Evolutionary conservation across 2,888 invertebrate genomes (phyloP), one percentile per base, ranked within the genome.

Genomic region (Euspilapteryx auroguttella): DNA sequence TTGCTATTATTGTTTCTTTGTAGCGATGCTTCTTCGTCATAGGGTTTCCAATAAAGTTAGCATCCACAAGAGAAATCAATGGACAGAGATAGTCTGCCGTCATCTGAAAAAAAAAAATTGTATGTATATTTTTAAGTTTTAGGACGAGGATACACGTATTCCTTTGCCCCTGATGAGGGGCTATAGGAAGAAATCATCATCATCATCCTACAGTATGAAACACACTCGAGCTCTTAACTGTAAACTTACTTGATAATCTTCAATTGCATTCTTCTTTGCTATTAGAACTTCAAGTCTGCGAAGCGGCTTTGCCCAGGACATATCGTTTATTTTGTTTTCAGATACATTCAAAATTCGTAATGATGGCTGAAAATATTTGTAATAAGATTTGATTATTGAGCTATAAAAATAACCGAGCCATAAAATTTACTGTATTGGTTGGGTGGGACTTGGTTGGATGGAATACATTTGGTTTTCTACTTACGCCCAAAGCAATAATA

Each of bases 1-100:
- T 78, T 2, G 82, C 82, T 28, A 85, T 83, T 7, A 87, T 57
- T 31, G 79, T 81, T 53, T 87, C 86, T 40, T 81, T 79, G 44
- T 85, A 88, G 31, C 83, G 76, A 42, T 80, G 81, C 36, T 73
- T 68, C 39, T 69, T 79, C 1, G 78, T 73, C 39, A 87, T 79
- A 1, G 85, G 83, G 50, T 87, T 87, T 1, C 80, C 83, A 23
- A 52, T 56, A 30, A 87, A 78, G 36, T 75, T 79, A 1, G 79
- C 55, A 31, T 81, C 79, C 23, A 65, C 68, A 17, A 88, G 55
- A 34, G 62, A 61, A n/a, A 55, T 40, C 44, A 86, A 63, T 12
- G 73, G 68, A 34, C 71, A 73, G 4, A 87, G 40, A 21, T 77
- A 63, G 28, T 79, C 68, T 11, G 79, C 79, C 14, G 79, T 50